Conservation (phyloP, 35 echinoderm and acorn worm species). For the Hemicentrotus pulcherrimus region DNA sequence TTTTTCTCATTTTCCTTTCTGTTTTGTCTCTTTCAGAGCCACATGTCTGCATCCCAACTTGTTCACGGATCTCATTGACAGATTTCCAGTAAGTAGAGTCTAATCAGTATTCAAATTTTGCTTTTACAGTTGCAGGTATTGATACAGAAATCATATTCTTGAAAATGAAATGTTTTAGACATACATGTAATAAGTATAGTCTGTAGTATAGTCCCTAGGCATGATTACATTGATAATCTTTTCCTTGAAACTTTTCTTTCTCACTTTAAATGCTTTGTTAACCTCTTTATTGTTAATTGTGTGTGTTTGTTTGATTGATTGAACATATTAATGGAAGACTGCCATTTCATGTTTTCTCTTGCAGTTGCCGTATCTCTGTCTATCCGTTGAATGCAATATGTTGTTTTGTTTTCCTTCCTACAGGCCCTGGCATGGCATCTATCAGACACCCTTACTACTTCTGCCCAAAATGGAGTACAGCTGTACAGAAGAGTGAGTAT, state of each 20-base stretch:
- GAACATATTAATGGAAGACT: no score
- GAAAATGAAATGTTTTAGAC: no score
- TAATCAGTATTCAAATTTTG: no score
- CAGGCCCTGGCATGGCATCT: constrained; percentile 64
- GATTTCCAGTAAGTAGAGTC: constrained; percentile 70
- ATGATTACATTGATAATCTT: no score
- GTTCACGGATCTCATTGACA: constrained; percentile 69
- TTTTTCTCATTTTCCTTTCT: background rate
- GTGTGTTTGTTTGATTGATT: no score
- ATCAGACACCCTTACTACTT: constrained; percentile 48
- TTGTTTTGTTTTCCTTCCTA: background rate
- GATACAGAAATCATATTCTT: no score
- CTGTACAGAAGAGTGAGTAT: constrained; percentile 68
- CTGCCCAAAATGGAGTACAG: constrained; percentile 61
- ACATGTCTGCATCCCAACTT: constrained; percentile 64
- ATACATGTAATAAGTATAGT: no score
- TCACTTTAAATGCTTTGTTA: no score
- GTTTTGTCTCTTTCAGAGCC: constrained; percentile 42
- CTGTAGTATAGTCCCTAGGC: no score
- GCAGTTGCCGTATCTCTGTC: background rate
- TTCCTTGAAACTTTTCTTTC: no score
- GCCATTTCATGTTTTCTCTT: no score
- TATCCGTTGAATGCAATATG: background rate
- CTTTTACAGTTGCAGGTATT: no score
- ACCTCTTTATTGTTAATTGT: background rate